Conservation (phyloP, 1,140 invertebrate species). For the Papilio xuthus region DNA sequence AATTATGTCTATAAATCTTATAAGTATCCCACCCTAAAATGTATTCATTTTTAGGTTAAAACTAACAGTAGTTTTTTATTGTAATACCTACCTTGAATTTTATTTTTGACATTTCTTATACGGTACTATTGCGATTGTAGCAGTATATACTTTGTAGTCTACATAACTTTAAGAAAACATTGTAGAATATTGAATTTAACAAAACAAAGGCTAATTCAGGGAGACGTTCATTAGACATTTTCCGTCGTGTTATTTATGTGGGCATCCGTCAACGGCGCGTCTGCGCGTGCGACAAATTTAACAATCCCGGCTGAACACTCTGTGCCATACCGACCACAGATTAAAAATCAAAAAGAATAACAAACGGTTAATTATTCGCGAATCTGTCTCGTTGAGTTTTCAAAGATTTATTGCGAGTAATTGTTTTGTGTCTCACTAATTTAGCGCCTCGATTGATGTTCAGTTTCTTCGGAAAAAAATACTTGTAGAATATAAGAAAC, state of each 20-base stretch:
- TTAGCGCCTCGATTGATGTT: slow-evolving; percentile 44
- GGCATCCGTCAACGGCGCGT: slow-evolving; percentile 61
- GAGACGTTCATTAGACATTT: slow-evolving; percentile 52
- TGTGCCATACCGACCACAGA: slow-evolving; percentile 30
- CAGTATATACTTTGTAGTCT: not conserved
- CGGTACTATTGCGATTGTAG: not conserved
- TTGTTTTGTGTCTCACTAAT: slow-evolving; percentile 44
- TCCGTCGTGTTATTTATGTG: slow-evolving; percentile 67
- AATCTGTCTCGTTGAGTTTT: slow-evolving; percentile 66
- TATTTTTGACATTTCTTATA: too few species aligned
- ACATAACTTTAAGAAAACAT: not conserved
- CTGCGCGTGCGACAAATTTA: slow-evolving; percentile 69
- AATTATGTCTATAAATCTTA: not conserved
- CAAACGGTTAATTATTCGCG: slow-evolving; percentile 63
- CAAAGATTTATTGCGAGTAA: slow-evolving; percentile 55
- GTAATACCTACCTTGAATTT: too few species aligned
- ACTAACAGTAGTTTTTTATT: too few species aligned
- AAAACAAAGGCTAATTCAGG: slow-evolving; percentile 19
- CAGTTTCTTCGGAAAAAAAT: not conserved
- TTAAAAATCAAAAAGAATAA: slow-evolving; percentile 48
- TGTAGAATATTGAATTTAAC: not conserved
- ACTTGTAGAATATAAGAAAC: not conserved
- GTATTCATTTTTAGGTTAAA: too few species aligned
- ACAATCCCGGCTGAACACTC: slow-evolving; percentile 59
- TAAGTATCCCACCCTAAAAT: too few species aligned